These are phyloP conservation scores for Rhineura floridana DNA, from an alignment of 2,113 vertebrate genomes.

Conservation along the genomic window DNA sequence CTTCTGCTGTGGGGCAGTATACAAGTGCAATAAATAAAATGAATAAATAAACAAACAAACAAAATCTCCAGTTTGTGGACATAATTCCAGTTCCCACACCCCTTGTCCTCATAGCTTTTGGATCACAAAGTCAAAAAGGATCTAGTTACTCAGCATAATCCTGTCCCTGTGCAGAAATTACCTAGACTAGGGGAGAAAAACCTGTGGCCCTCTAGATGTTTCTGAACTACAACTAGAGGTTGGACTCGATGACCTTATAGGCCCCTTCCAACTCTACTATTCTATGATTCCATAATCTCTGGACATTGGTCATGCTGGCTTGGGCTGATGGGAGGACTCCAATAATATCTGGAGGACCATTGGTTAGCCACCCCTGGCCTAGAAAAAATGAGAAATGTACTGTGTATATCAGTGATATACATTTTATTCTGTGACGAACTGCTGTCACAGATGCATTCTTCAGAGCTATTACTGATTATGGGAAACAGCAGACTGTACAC, in stretches of 20 bases:
- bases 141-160: background rate
- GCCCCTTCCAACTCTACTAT: no score
- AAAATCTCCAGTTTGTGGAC: no score
- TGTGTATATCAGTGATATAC: background rate
- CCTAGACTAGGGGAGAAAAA: no score
- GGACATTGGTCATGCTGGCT: background rate
- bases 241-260: no score
- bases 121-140: background rate
- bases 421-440: background rate
- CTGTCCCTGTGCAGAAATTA: background rate
- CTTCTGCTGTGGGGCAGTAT: no score
- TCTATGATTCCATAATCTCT: no score
- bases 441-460: background rate
- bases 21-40: no score
- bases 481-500: background rate
- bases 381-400: background rate
- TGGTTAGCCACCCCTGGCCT: background rate
- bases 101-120: background rate
- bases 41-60: no score
- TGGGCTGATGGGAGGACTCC: background rate
- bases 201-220: no score
- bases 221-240: no score
- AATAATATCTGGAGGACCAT: background rate
- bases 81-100: background rate
- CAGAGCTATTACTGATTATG: background rate